These are phyloP conservation scores for Holotrichia oblita DNA, from an alignment of 1,140 invertebrate genomes.

Conservation along the genomic window DNA sequence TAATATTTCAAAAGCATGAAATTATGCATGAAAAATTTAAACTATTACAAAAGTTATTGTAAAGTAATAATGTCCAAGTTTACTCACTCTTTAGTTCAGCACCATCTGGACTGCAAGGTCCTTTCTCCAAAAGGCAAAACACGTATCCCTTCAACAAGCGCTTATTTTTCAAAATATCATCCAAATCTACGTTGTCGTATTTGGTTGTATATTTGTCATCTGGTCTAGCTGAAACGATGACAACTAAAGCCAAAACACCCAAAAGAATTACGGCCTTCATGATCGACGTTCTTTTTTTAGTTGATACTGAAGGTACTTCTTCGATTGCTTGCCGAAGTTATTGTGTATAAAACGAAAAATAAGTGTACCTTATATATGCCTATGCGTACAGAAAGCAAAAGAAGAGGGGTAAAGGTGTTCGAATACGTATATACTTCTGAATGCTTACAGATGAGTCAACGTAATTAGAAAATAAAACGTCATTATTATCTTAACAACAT, in stretches of 20 bases:
- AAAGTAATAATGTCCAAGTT: background rate
- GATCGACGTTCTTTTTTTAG: background rate
- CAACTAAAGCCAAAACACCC: conserved; percentile 1
- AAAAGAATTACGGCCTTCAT: conserved; percentile 23
- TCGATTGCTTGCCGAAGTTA: background rate
- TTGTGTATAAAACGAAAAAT: conserved; percentile 28
- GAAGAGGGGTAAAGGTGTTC: conserved; percentile 12
- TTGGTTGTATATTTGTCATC: conserved; percentile 64
- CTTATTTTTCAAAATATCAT: conserved; percentile 64
- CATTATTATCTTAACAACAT: conserved; percentile 28
- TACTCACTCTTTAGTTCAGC: conserved; percentile 74
- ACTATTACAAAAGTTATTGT: background rate
- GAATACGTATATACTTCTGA: conserved; percentile 3
- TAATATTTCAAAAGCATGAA: no score
- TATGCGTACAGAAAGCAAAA: background rate
- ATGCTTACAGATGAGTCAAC: conserved; percentile 18
- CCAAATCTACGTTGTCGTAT: conserved; percentile 66
- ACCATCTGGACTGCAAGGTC: conserved; percentile 76
- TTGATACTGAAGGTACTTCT: background rate
- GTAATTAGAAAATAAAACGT: conserved; percentile 22
- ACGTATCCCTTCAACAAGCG: conserved; percentile 65
- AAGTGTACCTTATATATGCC: conserved; percentile 4
- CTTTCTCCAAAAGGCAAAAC: conserved; percentile 69
- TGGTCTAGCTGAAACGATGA: conserved; percentile 38
- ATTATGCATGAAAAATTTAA: background rate